phyloP scores from a whole-genome alignment of 2,113 vertebrate genomes.

The Odocoileus hemionus region DNA sequence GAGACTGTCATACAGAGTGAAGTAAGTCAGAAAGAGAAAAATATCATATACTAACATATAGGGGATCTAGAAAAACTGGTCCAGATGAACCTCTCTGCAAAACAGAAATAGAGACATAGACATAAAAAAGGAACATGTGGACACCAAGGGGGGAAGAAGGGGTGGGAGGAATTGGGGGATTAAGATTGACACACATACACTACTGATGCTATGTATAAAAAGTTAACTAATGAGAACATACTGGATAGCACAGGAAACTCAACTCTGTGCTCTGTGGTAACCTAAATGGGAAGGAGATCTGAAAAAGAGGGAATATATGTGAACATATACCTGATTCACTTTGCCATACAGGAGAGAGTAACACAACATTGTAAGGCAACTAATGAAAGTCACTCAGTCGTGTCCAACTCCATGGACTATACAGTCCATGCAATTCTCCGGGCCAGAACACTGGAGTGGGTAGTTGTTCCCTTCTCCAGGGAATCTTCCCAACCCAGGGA shows the following conservation, averaged over 20 bases:
- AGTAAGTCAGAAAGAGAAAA: background rate
- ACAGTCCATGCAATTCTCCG: background rate
- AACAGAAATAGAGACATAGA: background rate
- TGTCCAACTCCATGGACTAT: background rate
- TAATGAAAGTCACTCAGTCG: background rate
- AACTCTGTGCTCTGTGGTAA: background rate
- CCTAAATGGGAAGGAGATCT: background rate
- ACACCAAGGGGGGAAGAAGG: background rate
- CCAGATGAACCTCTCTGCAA: background rate
- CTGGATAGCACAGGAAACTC: background rate
- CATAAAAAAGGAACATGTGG: background rate
- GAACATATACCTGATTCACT: background rate
- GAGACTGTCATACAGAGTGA: background rate
- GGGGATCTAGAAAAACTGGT: background rate
- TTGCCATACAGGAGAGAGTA: background rate
- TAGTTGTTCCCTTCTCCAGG: background rate
- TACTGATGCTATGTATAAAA: background rate
- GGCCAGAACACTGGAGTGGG: background rate
- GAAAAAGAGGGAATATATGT: background rate
- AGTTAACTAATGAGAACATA: background rate
- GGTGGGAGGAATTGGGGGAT: background rate
- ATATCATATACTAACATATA: background rate
- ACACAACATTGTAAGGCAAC: background rate
- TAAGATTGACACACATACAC: background rate
- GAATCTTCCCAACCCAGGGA: background rate